A percentile compares a stretch with the other conserved stretches of the same genome.
Conservation (phyloP, 2,888 invertebrate species). For the Dioctria linearis region DNA sequence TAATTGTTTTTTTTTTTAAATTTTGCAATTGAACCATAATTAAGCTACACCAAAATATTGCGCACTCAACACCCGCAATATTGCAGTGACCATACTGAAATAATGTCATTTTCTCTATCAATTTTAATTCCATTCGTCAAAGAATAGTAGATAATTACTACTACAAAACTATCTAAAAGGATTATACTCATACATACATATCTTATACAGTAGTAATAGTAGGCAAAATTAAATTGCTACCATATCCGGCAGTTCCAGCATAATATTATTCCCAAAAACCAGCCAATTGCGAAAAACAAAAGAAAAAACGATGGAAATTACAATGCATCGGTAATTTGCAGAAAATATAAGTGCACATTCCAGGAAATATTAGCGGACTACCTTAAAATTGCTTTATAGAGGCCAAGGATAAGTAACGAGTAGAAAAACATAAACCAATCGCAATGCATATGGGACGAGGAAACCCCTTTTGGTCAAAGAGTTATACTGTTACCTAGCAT, state of each 20-base stretch:
- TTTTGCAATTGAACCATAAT: no score
- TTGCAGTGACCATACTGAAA: no score
- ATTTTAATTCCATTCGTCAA: no score
- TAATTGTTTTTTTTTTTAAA: no score
- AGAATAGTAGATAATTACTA: no score
- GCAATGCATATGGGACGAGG: slow-evolving; percentile 3
- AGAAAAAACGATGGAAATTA: slow-evolving; percentile 12
- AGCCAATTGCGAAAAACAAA: slow-evolving; percentile 20
- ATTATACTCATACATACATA: no score
- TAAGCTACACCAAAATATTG: no score
- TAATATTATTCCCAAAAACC: background rate
- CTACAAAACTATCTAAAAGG: no score
- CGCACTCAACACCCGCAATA: no score
- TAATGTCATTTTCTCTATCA: no score
- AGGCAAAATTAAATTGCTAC: no score
- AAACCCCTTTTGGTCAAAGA: background rate
- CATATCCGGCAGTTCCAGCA: background rate
- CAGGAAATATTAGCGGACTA: background rate
- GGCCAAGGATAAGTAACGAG: slow-evolving; percentile 1
- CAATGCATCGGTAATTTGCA: background rate
- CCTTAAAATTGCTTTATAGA: slow-evolving; percentile 1
- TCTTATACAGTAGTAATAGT: no score
- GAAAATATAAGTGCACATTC: background rate
- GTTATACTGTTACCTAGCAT: background rate
- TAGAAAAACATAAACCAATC: background rate